Conservation (phyloP, 30 jellyfish, hydroid and myxozoan genomes). For the Pelagia noctiluca region DNA sequence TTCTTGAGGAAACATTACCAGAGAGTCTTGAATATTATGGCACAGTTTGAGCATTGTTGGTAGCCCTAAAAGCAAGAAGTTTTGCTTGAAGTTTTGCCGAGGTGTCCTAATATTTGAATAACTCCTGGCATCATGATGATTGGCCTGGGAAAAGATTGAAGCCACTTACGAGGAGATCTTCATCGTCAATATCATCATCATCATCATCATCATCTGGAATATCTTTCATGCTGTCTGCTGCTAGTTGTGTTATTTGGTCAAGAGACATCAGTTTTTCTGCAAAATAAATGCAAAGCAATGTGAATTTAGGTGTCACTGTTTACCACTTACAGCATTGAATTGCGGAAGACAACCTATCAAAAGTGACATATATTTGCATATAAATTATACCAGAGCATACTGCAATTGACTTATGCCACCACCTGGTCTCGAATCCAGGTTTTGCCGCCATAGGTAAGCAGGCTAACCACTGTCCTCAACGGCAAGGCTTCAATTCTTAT, state of each 20-base stretch:
- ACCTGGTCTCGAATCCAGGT: neutral
- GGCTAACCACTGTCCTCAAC: too few relatives aligned
- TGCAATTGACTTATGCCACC: neutral
- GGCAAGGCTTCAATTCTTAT: too few relatives aligned
- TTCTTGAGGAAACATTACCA: too few relatives aligned
- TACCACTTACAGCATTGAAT: neutral
- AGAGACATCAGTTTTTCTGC: slow-evolving; percentile 74
- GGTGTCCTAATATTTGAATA: neutral
- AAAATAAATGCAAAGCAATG: neutral
- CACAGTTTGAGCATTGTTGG: too few relatives aligned
- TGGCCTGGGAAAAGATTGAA: too few relatives aligned
- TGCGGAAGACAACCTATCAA: neutral
- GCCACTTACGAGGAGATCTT: slow-evolving; percentile 74
- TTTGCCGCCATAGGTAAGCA: neutral
- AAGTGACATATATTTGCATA: too few relatives aligned
- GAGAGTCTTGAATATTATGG: too few relatives aligned
- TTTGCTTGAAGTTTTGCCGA: neutral
- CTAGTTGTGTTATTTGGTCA: slow-evolving; percentile 84
- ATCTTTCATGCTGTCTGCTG: slow-evolving; percentile 78
- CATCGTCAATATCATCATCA: slow-evolving; percentile 87
- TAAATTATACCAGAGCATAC: neutral
- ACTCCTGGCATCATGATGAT: neutral
- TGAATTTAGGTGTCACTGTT: neutral
- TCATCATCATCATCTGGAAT: slow-evolving; percentile 72
- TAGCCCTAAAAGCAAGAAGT: neutral